These are phyloP conservation scores for Passer montanus DNA, from an alignment of 2,113 vertebrate genomes.

Conservation along the genomic window DNA sequence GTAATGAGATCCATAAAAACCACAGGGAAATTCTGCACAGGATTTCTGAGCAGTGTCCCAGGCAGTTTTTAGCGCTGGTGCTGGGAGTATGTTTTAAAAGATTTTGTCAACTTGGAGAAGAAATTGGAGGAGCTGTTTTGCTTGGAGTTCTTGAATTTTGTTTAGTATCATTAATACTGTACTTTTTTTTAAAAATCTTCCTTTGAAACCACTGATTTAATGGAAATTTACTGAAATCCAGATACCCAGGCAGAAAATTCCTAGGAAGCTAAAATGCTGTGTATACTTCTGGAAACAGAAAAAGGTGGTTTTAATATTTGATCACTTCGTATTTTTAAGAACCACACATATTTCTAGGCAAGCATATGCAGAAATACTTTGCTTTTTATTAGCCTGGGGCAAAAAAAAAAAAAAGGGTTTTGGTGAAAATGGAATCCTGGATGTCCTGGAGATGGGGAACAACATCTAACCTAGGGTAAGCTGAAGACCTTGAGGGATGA, in stretches of 20 bases:
- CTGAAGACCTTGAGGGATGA: conserved; percentile 42
- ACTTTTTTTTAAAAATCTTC: background rate
- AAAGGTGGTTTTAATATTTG: conserved; percentile 27
- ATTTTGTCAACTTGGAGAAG: background rate
- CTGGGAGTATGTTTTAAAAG: background rate
- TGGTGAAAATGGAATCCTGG: conserved; percentile 41
- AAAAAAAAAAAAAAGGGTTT: background rate
- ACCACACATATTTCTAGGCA: background rate
- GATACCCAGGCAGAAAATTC: conserved; percentile 51
- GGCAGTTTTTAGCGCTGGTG: background rate
- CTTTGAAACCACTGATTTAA: conserved; percentile 49
- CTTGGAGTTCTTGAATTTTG: conserved; percentile 10
- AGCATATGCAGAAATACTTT: conserved; percentile 28
- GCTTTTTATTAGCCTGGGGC: conserved; percentile 36
- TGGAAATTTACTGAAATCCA: conserved; percentile 55
- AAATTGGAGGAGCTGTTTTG: background rate
- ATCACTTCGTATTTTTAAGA: conserved; percentile 27
- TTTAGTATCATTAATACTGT: conserved; percentile 2
- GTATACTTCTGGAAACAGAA: conserved; percentile 41
- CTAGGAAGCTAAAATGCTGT: conserved; percentile 50
- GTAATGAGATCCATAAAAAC: background rate
- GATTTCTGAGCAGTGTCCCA: background rate
- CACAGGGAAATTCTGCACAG: background rate
- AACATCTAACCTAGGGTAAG: background rate
- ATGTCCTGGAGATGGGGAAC: conserved; percentile 16